Evolutionary conservation across 1,140 invertebrate species (phyloP).

Genomic region (Galleria mellonella): DNA sequence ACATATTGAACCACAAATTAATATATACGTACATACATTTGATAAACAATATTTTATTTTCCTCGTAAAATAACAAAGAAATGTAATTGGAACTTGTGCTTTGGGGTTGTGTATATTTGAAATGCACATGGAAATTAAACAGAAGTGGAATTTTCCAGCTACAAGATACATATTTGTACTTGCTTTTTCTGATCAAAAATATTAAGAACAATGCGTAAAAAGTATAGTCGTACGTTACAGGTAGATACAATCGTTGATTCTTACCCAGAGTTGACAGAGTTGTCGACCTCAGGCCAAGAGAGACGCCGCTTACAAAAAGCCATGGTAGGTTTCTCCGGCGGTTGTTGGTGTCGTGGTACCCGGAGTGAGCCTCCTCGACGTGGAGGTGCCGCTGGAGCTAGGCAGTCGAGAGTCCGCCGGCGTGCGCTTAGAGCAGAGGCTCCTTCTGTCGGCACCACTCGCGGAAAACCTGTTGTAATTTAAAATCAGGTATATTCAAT

Average conservation of each 20-base stretch:
- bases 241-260: slow-evolving; percentile 13
- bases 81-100: too few relatives aligned
- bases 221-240: slow-evolving; percentile 10
- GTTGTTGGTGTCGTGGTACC: slow-evolving; percentile 67
- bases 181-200: too few relatives aligned
- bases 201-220: neutral
- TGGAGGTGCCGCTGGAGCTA: slow-evolving; percentile 71
- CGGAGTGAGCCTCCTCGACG: slow-evolving; percentile 78
- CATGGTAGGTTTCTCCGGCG: slow-evolving; percentile 77
- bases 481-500: slow-evolving; percentile 3
- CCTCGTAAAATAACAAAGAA: too few relatives aligned
- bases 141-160: too few relatives aligned
- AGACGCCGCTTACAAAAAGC: slow-evolving; percentile 83
- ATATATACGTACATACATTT: too few relatives aligned
- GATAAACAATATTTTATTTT: too few relatives aligned
- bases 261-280: slow-evolving; percentile 86
- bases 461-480: slow-evolving; percentile 67
- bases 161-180: too few relatives aligned
- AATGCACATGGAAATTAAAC: too few relatives aligned
- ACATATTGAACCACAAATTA: too few relatives aligned
- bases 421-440: slow-evolving; percentile 72
- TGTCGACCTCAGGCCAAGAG: slow-evolving; percentile 89
- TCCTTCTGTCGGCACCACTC: slow-evolving; percentile 80
- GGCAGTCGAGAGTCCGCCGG: slow-evolving; percentile 76
- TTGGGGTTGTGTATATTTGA: too few relatives aligned